A percentile compares a stretch with the other conserved stretches of the same genome.
Conservation (phyloP, 2,113 vertebrate genomes). For the Oriolus oriolus region DNA sequence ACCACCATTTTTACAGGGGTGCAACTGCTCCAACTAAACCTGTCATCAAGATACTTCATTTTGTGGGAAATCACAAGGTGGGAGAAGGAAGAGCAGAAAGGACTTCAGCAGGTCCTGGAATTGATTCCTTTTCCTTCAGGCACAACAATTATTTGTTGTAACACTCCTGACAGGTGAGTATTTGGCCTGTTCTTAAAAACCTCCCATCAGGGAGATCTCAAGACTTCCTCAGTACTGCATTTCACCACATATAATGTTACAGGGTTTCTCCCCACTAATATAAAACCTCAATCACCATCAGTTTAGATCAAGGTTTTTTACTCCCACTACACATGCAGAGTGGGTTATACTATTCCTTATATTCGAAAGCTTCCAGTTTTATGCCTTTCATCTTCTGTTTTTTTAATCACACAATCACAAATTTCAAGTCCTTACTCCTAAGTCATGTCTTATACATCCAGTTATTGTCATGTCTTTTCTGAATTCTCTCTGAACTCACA, state of each 20-base stretch:
- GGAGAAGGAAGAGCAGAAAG: neutral
- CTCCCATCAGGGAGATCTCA: neutral
- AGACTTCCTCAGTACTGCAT: neutral
- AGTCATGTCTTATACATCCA: neutral
- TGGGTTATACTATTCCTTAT: neutral
- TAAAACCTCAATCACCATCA: neutral
- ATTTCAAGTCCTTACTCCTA: neutral
- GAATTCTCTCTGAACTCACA: neutral
- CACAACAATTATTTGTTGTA: neutral
- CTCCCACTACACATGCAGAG: neutral
- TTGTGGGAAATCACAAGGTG: neutral
- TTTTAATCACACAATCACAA: neutral
- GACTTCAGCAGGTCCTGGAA: neutral
- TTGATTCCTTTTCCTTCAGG: neutral
- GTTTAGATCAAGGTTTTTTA: neutral
- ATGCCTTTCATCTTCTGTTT: neutral
- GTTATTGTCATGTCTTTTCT: neutral
- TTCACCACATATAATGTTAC: neutral
- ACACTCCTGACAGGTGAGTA: neutral
- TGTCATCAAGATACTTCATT: neutral
- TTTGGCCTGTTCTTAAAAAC: neutral
- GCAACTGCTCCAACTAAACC: neutral
- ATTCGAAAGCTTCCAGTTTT: neutral
- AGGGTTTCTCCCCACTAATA: rapidly evolving
- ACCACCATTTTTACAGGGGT: neutral